A percentile compares a stretch with the other conserved stretches of the same genome.
phyloP scores from a whole-genome alignment of 2,888 invertebrate genomes.

The Aleiodes testaceus region DNA sequence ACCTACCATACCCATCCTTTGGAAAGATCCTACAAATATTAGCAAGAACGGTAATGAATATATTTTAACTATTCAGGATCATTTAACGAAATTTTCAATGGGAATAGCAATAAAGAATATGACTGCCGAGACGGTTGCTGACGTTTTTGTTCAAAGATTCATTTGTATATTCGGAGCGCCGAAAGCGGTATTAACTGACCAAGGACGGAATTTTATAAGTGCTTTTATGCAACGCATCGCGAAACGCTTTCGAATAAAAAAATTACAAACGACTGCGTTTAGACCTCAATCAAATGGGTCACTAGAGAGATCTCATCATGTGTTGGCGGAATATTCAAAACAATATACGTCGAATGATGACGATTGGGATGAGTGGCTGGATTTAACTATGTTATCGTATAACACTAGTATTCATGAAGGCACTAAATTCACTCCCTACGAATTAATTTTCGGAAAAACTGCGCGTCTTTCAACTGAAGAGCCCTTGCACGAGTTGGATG shows the following conservation, averaged over 20 bases:
- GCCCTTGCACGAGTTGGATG: constrained; percentile 19
- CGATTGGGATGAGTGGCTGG: constrained; percentile 51
- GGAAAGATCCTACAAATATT: constrained; percentile 42
- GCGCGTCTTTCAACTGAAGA: constrained; percentile 30
- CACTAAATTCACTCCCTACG: constrained; percentile 32
- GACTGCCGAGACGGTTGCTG: constrained; percentile 48
- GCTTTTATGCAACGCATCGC: constrained; percentile 45
- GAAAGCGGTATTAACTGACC: constrained; percentile 49
- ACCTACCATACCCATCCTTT: no score
- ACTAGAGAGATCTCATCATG: constrained; percentile 49
- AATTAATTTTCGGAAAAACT: constrained; percentile 34
- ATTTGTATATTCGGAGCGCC: constrained; percentile 51
- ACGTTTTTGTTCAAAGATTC: constrained; percentile 50
- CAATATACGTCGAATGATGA: constrained; percentile 40
- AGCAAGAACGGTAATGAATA: constrained; percentile 45
- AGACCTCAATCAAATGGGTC: constrained; percentile 50
- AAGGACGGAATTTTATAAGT: constrained; percentile 52
- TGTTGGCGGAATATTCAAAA: constrained; percentile 49
- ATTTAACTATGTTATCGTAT: constrained; percentile 35
- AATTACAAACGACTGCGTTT: constrained; percentile 48
- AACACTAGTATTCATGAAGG: constrained; percentile 37
- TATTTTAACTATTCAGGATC: constrained; percentile 47
- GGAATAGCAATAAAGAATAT: constrained; percentile 46
- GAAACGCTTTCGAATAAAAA: constrained; percentile 49
- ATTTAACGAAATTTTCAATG: constrained; percentile 43